Base-by-base conservation (phyloP, 1,140 invertebrate species). In the Papilio xuthus region DNA sequence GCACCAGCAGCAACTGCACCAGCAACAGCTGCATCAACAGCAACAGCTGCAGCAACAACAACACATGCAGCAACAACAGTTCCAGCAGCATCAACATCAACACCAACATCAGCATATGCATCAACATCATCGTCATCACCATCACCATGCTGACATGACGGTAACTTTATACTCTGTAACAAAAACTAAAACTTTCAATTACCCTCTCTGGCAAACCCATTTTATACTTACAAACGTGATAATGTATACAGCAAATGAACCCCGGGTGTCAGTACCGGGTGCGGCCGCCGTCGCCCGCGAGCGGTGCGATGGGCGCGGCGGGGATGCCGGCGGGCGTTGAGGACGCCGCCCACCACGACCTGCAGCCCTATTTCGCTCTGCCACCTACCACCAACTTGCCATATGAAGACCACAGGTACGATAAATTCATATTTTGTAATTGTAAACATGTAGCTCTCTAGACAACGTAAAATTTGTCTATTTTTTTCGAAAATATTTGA, bases 331-430 rank as follows among this genome's bases (percentile, higher is more conserved):
- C 53, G 20, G 83, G 77, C 37, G 75, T 53, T 76, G 71, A 74
- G 79, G 76, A 44, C 44, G 77, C 67, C 60, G 83, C 84, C 37
- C 82, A 84, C 23, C 76, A 82, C 10, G 85, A 88, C 63, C 80
- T 83, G 28, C 88, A 88, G 70, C 84, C 85, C 23, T 86, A 88
- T 71, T 92, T 90, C 78, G 88, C 88, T n/a, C 82, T 89, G 73
- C 89, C 89, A 44, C 86, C 88, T 15, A 87, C 88, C 18, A 88
- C 88, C 37, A 86, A 86, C 32, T 76, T 86, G 41, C 81, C 85
- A 60, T 86, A 88, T 73, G 87, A 89, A 56, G 87, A 89, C 73
- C 88, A 86, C 69, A 86, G 88, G 86, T 89, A 37, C 32, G n/a
- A n/a, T n/a, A n/a, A n/a, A n/a, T n/a, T n/a, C n/a, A n/a, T n/a